Conservation (phyloP, 1,140 invertebrate species). For the Apolygus lucorum region DNA sequence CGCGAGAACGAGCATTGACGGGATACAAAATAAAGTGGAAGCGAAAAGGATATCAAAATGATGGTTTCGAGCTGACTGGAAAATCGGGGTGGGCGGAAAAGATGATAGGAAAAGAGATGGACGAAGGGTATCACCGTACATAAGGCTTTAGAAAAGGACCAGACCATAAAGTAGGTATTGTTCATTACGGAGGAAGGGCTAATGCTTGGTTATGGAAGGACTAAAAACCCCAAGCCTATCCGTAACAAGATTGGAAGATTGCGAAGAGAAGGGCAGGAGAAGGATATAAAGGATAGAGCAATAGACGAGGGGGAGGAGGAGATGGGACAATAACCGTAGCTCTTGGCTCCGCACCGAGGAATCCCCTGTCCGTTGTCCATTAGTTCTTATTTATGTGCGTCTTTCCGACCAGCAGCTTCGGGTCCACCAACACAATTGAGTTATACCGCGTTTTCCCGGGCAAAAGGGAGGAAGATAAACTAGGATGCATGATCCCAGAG, state of each 20-base stretch:
- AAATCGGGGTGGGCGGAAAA: too few species aligned
- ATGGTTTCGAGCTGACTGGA: too few species aligned
- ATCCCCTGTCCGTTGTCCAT: slow-evolving; percentile 21
- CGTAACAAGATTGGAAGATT: slow-evolving; percentile 18
- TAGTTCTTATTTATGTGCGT: slow-evolving; percentile 22
- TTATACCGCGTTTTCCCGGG: slow-evolving; percentile 16
- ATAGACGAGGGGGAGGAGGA: slow-evolving; percentile 1
- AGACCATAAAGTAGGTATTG: slow-evolving; percentile 11
- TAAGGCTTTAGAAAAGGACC: slow-evolving; percentile 3
- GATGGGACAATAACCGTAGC: slow-evolving; percentile 21
- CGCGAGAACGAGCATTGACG: too few species aligned
- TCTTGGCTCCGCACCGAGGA: slow-evolving; percentile 15
- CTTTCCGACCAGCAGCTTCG: slow-evolving; percentile 14
- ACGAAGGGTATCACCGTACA: too few species aligned
- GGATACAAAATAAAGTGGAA: too few species aligned
- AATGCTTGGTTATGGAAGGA: slow-evolving; percentile 16
- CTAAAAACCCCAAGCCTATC: slow-evolving; percentile 12
- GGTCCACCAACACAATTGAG: slow-evolving; percentile 21
- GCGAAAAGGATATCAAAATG: too few species aligned
- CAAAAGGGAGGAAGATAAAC: slow-evolving; percentile 19
- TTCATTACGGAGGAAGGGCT: slow-evolving; percentile 12
- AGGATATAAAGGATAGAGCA: slow-evolving; percentile 11
- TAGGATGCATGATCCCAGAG: slow-evolving; percentile 22
- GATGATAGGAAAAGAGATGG: too few species aligned
- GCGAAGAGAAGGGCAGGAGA: background rate